A percentile compares a stretch with the other conserved stretches of the same genome.
Evolutionary conservation across 2,113 vertebrate species (phyloP).

Genomic region (Micronycteris hirsuta): DNA sequence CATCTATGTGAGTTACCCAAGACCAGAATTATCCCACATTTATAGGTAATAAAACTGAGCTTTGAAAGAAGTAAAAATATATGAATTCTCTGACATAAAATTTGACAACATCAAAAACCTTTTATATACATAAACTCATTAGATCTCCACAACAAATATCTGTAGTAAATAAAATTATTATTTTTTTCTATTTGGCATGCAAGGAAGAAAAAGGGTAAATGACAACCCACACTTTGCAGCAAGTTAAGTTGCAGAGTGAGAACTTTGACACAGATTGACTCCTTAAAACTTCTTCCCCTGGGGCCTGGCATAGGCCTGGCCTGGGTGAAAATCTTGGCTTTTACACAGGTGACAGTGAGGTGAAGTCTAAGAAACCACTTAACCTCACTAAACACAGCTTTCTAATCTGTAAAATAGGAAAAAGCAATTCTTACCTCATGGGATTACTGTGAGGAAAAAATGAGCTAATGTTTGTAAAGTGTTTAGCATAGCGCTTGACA

Average conservation of each 20-base stretch:
- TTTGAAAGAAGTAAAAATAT: not conserved
- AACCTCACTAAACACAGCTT: not conserved
- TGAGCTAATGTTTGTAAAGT: slow-evolving; percentile 43
- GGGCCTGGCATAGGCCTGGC: not conserved
- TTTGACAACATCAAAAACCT: not conserved
- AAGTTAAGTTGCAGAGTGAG: not conserved
- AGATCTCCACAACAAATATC: not conserved
- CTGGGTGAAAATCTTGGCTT: not conserved
- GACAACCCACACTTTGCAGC: not conserved
- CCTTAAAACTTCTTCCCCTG: not conserved
- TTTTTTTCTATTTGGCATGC: not conserved
- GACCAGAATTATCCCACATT: not conserved
- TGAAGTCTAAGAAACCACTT: slow-evolving; percentile 22
- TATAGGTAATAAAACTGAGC: not conserved
- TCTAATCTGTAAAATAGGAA: not conserved
- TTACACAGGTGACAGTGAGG: not conserved
- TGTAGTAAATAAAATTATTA: not conserved
- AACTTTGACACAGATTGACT: not conserved
- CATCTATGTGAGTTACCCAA: not conserved
- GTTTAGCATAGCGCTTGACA: not conserved
- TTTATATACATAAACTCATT: not conserved
- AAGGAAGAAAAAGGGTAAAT: not conserved
- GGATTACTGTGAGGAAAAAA: slow-evolving; percentile 4
- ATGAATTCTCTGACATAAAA: not conserved
- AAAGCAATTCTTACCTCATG: not conserved